Evolutionary conservation across 2,888 invertebrate species (phyloP).

Genomic region (Drosophila mulleri): DNA sequence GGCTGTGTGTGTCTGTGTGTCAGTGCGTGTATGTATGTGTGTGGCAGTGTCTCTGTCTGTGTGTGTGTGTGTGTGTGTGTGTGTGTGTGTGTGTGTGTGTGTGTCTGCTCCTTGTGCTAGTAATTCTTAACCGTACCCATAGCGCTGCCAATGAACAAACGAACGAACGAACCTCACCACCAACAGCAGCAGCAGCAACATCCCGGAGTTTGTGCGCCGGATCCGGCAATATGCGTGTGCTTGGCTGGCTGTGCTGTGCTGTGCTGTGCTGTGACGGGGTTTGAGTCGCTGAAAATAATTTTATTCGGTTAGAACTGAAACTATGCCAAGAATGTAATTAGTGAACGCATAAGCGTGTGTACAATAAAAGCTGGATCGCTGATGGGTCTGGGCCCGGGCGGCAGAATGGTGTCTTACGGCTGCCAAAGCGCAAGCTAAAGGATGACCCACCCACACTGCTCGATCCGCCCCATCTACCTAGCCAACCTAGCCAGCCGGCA

Average conservation of each 20-base stretch:
- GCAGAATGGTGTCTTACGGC: slow-evolving; percentile 13
- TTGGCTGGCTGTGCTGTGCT: slow-evolving; percentile 9
- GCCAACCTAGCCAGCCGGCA: slow-evolving; percentile 8
- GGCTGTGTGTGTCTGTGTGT: slow-evolving; percentile 10
- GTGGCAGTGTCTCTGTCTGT: neutral
- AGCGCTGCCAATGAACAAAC: slow-evolving; percentile 11
- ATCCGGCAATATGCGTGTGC: slow-evolving; percentile 55
- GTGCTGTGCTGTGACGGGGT: slow-evolving; percentile 19
- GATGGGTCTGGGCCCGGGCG: slow-evolving; percentile 3
- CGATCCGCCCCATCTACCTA: neutral
- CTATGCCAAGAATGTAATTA: slow-evolving; percentile 99
- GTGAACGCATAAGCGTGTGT: slow-evolving; percentile 86
- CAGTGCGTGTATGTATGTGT: slow-evolving; percentile 5
- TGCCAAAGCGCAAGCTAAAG: slow-evolving; percentile 38
- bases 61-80: slow-evolving; percentile 12
- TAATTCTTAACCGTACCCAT: slow-evolving; percentile 44
- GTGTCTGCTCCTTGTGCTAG: slow-evolving; percentile 28
- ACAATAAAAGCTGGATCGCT: slow-evolving; percentile 61
- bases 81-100: slow-evolving; percentile 14
- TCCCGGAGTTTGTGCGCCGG: slow-evolving; percentile 24
- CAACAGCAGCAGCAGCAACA: neutral
- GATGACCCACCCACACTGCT: slow-evolving; percentile 30
- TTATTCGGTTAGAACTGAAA: slow-evolving; percentile 88
- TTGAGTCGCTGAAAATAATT: slow-evolving; percentile 77
- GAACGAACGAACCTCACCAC: slow-evolving; percentile 5